Evolutionary conservation across 2,797 vertebrate species (phyloP), one percentile per base, ranked within the genome.

Genomic region (Neosalanx taihuensis): DNA sequence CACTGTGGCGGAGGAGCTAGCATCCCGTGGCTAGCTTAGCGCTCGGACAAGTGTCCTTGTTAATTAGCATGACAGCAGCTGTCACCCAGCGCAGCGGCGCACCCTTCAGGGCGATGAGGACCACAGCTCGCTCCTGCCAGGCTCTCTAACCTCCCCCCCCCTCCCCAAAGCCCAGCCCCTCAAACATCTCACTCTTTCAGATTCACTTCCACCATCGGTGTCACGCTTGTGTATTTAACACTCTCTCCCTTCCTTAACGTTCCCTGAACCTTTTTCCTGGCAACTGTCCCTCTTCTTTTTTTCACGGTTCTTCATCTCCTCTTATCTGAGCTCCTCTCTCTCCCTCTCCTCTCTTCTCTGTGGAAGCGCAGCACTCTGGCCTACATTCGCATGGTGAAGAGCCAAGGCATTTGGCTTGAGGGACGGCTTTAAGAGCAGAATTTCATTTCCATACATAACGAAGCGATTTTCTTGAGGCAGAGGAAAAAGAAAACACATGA

Each of bases 401-500:
- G 90, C 85, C 85, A 90, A 88, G 84, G 84, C 75, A 67, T 81
- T 86, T 85, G 83, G 87, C 83, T 87, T 23, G 37, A 76, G 84
- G 77, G 83, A 58, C 33, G 67, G 64, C 72, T 73, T 75, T 73
- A 81, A 84, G 75, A 75, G 83, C 76, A 82, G 85, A 87, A 86
- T 86, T 78, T 88, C 70, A 91, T 92, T 90, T 89, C 57, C 90
- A 91, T 91, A 78, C 81, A 79, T 87, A 90, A 91, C 80, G 59
- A 89, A 82, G 81, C 73, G 80, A 79, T 83, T 83, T 89, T 79
- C 81, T 84, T 70, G 75, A 69, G 76, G 76, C 82, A 78, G 72
- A 72, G 58, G 64, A 68, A 74, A 75, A 75, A 80, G 79, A 85
- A 82, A 84, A 80, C 80, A 80, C 79, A 69, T 72, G 69, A 59